Base-by-base conservation (phyloP, 2,888 invertebrate species). In the Thereva unica region DNA sequence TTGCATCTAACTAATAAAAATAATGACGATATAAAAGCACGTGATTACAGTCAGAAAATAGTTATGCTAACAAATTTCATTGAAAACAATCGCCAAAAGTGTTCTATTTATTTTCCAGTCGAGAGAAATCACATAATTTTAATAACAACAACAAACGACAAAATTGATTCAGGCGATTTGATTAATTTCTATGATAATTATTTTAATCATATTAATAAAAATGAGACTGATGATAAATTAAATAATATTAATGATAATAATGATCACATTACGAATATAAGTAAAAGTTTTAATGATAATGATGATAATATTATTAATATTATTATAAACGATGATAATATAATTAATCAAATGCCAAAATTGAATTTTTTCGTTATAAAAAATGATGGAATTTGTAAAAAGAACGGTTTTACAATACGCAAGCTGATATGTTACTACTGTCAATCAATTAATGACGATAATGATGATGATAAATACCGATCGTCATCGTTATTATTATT, bases 41-140 rank as follows among this genome's bases (percentile, higher is more conserved):
- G 71, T 12, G 71, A 73, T 9, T 75, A 76, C 55, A 77, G 83
- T 53, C 86, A 86, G 71, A 86, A 86, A 75, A 87, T 96, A 52
- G 91, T 95, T 1, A 96, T 96, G 95, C 88, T 96, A 56, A 96
- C 96, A 0, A 91, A 92, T 76, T 86, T 96, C 70, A 85, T 90
- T 71, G 96, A 96, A 77, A 91, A 92, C 73, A 89, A 86, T 74
- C 81, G 92, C 78, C 87, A 89, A 71, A 96, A 96, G 80, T 96
- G 96, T 82, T 94, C 95, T 73, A 85, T 90, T 40, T 96, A 96
- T 76, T 89, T 96, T 76, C 96, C 96, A 0, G 70, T 84, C 7
- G 84, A 85, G 38, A 59, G 84, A 0, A 80, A 84, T 38, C 85
- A 86, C 64, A 80, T 83, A 57, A 76, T 79, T 44, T 73, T 80